Conservation (phyloP, 2,797 vertebrate genomes). For the Zalophus californianus region DNA sequence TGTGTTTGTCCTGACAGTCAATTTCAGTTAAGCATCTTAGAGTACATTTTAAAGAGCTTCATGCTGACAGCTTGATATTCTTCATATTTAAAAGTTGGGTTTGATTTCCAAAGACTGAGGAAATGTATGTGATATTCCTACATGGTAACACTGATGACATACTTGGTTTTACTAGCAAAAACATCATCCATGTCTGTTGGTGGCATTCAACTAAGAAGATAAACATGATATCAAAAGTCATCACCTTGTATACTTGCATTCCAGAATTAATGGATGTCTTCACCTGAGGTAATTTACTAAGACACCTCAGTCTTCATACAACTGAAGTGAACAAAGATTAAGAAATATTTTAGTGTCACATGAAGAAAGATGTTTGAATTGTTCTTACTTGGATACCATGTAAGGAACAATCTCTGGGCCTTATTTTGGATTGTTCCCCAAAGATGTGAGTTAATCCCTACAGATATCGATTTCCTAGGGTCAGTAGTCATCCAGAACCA, state of each 20-base stretch:
- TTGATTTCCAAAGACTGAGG: background rate
- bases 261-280: background rate
- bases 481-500: background rate
- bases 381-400: background rate
- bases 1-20: background rate
- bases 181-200: background rate
- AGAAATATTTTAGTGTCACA: background rate
- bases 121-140: background rate
- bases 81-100: background rate
- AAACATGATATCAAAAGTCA: background rate
- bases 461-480: background rate
- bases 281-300: background rate
- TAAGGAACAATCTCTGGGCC: background rate
- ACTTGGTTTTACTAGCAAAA: background rate
- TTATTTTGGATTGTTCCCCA: background rate
- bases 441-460: background rate
- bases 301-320: background rate
- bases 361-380: background rate
- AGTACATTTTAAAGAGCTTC: background rate
- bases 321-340: background rate
- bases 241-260: background rate
- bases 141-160: background rate
- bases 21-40: background rate
- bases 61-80: background rate
- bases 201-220: background rate